Evolutionary conservation across 2,113 vertebrate species (phyloP), one percentile per base, ranked within the genome.

Genomic region (Thinocorus orbignyianus): DNA sequence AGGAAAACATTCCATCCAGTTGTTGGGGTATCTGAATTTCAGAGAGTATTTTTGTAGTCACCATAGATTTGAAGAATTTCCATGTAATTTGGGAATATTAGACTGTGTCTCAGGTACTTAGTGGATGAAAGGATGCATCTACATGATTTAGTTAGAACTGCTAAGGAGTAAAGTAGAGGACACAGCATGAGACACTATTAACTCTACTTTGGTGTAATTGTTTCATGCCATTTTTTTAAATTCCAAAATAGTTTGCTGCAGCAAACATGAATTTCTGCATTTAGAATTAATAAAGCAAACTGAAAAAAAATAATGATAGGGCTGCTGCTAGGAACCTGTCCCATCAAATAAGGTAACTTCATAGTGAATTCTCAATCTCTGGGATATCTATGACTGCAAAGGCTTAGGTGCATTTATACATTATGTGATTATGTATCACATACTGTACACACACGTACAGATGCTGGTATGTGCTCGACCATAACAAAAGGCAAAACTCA

Each of bases 401-500:
- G 73, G 65, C 65, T 91, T 48, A 65, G 39, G 37, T 90, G 93
- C 77, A 88, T 88, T 95, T 90, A 60, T 79, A 86, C 52, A 69
- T 73, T 58, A 81, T 54, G 79, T 4, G 1, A 88, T 92, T 90
- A 90, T 5, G 1, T 31, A 90, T 80, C 90, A 95, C 68, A 13
- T 17, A 84, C 70, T 90, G 55, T 81, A 91, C 72, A 92, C 72
- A 92, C 64, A 81, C 2, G 58, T 90, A 93, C 65, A 89, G 60
- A 94, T 42, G 92, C 49, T 64, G 49, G 35, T 61, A 96, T 97
- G 95, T 96, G 96, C 96, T 97, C 85, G 91, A 95, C 93, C 95
- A 96, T 95, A 97, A 97, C 93, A 94, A 74, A 95, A 96, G 92
- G 94, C 93, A 97, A 95, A 96, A 90, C 91, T 97, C 92, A 87